These are phyloP conservation scores for Cyprinodon diabolis DNA, from an alignment of 2,797 vertebrate species.

Conservation along the genomic window DNA sequence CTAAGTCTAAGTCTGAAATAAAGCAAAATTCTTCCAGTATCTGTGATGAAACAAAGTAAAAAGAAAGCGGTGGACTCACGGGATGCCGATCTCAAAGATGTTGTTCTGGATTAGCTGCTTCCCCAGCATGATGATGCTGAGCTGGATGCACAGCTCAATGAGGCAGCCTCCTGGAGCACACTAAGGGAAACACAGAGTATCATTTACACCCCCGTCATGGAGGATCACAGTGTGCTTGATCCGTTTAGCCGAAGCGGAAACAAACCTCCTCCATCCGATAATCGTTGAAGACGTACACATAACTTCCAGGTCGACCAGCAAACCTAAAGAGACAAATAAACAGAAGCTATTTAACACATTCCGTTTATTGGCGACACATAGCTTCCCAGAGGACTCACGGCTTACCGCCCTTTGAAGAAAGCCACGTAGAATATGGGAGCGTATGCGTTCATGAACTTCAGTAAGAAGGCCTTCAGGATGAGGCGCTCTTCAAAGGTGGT, in stretches of 20 bases:
- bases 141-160: conserved; percentile 97
- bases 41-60: not conserved
- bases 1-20: too few species aligned
- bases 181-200: conserved; percentile 70
- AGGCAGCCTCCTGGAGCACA: conserved; percentile 97
- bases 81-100: conserved; percentile 95
- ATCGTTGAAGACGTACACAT: conserved; percentile 91
- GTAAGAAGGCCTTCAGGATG: conserved; percentile 94
- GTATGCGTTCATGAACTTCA: conserved; percentile 98
- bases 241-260: not conserved
- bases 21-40: too few species aligned
- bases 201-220: not conserved
- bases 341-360: not conserved
- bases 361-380: not conserved
- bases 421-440: conserved; percentile 98
- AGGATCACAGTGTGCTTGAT: not conserved
- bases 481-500: conserved; percentile 93
- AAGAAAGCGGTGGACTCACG: conserved; percentile 78
- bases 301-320: conserved; percentile 91
- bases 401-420: conserved; percentile 97
- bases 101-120: conserved; percentile 99
- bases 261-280: conserved; percentile 96
- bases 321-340: conserved; percentile 80
- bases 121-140: conserved; percentile 99
- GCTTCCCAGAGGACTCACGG: too few species aligned